phyloP scores from a whole-genome alignment of 1,140 invertebrate genomes.

The Brachystomella parvula region DNA sequence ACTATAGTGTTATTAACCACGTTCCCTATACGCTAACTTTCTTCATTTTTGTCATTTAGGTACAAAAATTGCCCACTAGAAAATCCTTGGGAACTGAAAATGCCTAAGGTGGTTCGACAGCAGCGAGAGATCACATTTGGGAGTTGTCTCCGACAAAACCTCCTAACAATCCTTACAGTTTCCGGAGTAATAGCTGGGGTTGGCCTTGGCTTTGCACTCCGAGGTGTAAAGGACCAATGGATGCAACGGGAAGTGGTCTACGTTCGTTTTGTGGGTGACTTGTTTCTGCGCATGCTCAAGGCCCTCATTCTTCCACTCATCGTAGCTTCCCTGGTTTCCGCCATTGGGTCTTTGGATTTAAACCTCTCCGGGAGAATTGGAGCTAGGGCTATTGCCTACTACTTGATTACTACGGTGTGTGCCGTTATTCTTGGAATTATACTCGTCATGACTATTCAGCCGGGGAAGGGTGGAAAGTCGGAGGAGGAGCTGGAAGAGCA shows the following conservation, averaged over 20 bases:
- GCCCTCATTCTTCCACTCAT: constrained; percentile 58
- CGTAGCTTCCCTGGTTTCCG: constrained; percentile 53
- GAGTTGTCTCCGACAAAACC: constrained; percentile 46
- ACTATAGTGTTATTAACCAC: too few species aligned
- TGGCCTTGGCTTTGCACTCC: constrained; percentile 49
- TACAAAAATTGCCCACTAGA: too few species aligned
- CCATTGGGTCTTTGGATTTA: constrained; percentile 51
- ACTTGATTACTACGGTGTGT: constrained; percentile 64
- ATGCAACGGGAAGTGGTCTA: constrained; percentile 48
- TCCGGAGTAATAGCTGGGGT: constrained; percentile 51
- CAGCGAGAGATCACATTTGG: not conserved
- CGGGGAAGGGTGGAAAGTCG: constrained; percentile 48
- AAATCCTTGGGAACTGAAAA: too few species aligned
- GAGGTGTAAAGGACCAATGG: constrained; percentile 42
- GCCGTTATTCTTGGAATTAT: constrained; percentile 49
- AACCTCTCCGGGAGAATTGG: constrained; percentile 58
- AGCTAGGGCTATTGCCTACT: constrained; percentile 62
- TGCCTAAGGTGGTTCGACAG: not conserved
- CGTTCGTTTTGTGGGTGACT: constrained; percentile 52
- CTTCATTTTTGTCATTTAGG: too few species aligned
- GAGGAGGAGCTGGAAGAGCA: constrained; percentile 33
- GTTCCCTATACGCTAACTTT: too few species aligned
- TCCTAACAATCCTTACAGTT: constrained; percentile 54
- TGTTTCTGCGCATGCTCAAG: constrained; percentile 55
- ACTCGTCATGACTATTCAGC: constrained; percentile 60